Percentiles rank a stretch among this genome's conserved stretches.
These are phyloP conservation scores for Acinonyx jubatus DNA, from an alignment of 2,113 vertebrate species.

Conservation along the genomic window DNA sequence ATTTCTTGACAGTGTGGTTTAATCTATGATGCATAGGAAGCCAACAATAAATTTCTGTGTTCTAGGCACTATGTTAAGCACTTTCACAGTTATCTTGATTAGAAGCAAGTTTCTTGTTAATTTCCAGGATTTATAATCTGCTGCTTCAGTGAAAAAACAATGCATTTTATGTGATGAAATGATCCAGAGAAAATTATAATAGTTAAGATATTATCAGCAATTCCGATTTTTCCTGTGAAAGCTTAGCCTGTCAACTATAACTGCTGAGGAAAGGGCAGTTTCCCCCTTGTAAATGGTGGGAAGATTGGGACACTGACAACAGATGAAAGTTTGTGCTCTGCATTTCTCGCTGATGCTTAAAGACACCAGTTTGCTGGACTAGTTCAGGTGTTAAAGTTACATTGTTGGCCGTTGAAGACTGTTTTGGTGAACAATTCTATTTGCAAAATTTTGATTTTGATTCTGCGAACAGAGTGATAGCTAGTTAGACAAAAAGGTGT, in stretches of 20 bases:
- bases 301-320: neutral
- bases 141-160: neutral
- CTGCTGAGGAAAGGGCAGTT: neutral
- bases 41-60: neutral
- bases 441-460: neutral
- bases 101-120: slow-evolving; percentile 11
- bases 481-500: neutral
- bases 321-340: neutral
- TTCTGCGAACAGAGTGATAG: neutral
- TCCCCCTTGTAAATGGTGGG: neutral
- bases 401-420: neutral
- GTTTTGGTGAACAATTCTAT: neutral
- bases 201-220: neutral
- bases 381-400: neutral
- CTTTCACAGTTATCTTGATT: neutral
- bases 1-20: neutral
- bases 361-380: neutral
- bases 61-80: neutral
- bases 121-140: neutral
- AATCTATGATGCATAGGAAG: neutral
- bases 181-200: slow-evolving; percentile 12
- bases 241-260: neutral
- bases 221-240: neutral
- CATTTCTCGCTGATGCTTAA: neutral
- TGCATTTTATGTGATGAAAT: neutral